Conservation (phyloP, 2,888 invertebrate species). For the Leuctra nigra region DNA sequence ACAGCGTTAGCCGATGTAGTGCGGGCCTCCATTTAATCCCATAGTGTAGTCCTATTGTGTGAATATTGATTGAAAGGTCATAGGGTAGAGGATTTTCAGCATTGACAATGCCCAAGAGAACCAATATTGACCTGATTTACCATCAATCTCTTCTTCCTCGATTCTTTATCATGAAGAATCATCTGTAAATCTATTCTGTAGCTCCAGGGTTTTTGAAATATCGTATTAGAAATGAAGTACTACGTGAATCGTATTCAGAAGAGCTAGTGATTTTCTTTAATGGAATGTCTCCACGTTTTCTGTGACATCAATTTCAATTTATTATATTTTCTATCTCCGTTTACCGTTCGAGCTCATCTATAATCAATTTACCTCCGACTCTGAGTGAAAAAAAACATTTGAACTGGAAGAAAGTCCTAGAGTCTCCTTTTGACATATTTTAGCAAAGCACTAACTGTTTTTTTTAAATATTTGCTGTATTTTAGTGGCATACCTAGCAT, state of each 20-base stretch:
- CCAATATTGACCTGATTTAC: conserved; percentile 23
- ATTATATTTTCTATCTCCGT: background rate
- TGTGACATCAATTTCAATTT: conserved; percentile 8
- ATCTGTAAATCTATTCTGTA: conserved; percentile 4
- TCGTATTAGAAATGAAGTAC: conserved; percentile 12
- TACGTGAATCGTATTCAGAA: conserved; percentile 3
- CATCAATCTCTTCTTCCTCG: conserved; percentile 17
- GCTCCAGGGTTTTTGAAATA: conserved; percentile 6
- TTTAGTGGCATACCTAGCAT: no score
- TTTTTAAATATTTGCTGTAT: no score
- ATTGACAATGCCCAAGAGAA: conserved; percentile 17
- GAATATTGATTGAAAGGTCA: conserved; percentile 10
- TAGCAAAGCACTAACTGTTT: no score
- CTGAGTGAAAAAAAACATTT: no score
- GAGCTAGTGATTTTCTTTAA: background rate
- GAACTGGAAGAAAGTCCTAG: no score
- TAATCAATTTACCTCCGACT: background rate
- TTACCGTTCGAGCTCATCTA: background rate
- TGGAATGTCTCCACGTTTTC: background rate
- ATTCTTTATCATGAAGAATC: conserved; percentile 13
- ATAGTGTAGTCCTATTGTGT: background rate
- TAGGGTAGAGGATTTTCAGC: background rate
- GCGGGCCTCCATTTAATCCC: conserved; percentile 19
- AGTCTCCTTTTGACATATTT: no score
- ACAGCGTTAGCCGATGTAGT: background rate